Evolutionary conservation across 1,140 invertebrate genomes (phyloP).

Genomic region (Calliphora vicina): DNA sequence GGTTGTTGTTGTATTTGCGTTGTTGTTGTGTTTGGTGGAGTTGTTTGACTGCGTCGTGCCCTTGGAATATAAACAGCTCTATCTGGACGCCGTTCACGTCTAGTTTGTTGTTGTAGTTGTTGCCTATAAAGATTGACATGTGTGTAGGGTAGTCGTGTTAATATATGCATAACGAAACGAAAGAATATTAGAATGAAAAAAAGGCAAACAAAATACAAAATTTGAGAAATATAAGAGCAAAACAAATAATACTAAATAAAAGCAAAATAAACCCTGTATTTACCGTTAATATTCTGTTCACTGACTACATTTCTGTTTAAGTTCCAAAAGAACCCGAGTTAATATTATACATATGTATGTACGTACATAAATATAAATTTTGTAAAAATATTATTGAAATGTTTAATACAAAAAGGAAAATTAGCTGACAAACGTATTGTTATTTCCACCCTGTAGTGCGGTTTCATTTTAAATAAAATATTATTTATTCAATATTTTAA

Average conservation of each 20-base stretch:
- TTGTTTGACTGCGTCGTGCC: constrained; percentile 69
- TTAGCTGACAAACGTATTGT: no score
- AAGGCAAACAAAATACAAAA: constrained; percentile 5
- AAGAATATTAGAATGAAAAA: constrained; percentile 13
- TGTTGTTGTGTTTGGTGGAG: constrained; percentile 51
- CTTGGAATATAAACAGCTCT: constrained; percentile 80
- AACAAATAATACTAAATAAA: background rate
- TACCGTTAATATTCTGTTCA: no score
- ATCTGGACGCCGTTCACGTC: constrained; percentile 73
- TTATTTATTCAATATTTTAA: no score
- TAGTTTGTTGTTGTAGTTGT: constrained; percentile 38
- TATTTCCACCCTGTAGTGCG: no score
- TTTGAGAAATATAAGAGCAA: background rate
- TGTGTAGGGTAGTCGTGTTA: background rate
- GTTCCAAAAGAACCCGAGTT: no score
- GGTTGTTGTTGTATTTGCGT: constrained; percentile 43
- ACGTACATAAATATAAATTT: no score
- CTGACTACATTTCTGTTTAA: no score
- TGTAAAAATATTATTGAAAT: no score
- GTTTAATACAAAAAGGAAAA: no score
- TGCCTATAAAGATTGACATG: constrained; percentile 23
- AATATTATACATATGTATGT: no score
- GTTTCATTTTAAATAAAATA: no score
- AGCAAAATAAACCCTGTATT: background rate
- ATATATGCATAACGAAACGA: background rate